These are phyloP conservation scores for Myocastor coypus DNA, from an alignment of 2,113 vertebrate genomes.

Conservation along the genomic window DNA sequence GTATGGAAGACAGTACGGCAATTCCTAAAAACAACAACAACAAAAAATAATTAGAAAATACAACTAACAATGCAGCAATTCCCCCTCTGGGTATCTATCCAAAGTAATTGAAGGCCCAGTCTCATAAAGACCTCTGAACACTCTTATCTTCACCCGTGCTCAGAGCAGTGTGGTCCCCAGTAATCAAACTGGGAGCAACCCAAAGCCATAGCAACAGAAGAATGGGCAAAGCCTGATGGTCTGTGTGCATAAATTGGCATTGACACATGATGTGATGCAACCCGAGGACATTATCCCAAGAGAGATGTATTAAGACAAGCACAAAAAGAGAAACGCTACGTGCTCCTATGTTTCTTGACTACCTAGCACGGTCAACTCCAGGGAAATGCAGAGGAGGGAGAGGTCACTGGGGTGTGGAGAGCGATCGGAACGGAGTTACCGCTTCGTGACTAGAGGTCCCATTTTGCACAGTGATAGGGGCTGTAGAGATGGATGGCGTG, in stretches of 20 bases:
- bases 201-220: background rate
- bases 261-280: background rate
- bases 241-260: background rate
- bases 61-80: background rate
- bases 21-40: background rate
- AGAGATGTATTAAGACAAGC: background rate
- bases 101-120: background rate
- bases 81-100: background rate
- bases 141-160: background rate
- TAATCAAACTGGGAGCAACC: background rate
- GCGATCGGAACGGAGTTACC: accelerated
- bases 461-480: background rate
- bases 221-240: background rate
- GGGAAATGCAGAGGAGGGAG: background rate
- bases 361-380: background rate
- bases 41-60: background rate
- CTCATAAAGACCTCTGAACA: background rate
- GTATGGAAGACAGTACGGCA: background rate
- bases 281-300: background rate
- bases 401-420: background rate
- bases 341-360: background rate
- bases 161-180: background rate
- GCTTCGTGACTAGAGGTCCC: background rate
- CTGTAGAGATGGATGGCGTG: background rate
- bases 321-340: background rate